Base-by-base conservation (phyloP, 1,140 invertebrate genomes). In the Drosophila dunni region DNA sequence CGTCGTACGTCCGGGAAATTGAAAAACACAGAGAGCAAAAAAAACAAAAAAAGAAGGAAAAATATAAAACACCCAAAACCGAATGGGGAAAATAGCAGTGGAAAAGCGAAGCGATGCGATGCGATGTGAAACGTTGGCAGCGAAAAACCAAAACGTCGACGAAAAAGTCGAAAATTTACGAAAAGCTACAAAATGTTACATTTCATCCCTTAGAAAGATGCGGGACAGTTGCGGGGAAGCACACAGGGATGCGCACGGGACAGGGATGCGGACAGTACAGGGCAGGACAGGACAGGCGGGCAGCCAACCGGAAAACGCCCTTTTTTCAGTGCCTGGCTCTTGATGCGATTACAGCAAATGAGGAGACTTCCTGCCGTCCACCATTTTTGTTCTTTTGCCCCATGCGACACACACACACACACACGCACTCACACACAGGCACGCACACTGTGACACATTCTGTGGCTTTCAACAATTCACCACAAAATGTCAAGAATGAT, bases 401-500 rank as follows among this genome's bases (percentile, higher is more conserved):
- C 40, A 15, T n/a, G 38, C 34, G 24, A 51, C 71, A 33, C 63
- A 60, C 70, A 57, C 60, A 72, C 67, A 76, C 62, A 62, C 56
- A 44, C 66, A 69, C 44, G n/a, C n/a, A 72, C 64, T 56, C 60
- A 36, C 46, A 46, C 53, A 62, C 45, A 51, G 60, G n/a, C 44
- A 78, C 79, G 57, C 77, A 82, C 62, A 75, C 76, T 66, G 70
- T 33, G 61, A 79, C 81, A 79, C 75, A 81, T 90, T 76, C 79
- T 91, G 90, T 91, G 86, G 90, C 82, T 91, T 91, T 88, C 86
- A 78, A 82, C 86, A 90, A 92, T 91, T 92, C 90, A 90, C 91
- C 91, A 92, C 91, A 92, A 92, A 92, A 92, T 91, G 91, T 92
- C 91, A 92, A 92, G 91, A 89, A 91, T 88, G 88, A 92, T 77